phyloP scores from a whole-genome alignment of 2,888 invertebrate species.

The Eustalomyia histrio region DNA sequence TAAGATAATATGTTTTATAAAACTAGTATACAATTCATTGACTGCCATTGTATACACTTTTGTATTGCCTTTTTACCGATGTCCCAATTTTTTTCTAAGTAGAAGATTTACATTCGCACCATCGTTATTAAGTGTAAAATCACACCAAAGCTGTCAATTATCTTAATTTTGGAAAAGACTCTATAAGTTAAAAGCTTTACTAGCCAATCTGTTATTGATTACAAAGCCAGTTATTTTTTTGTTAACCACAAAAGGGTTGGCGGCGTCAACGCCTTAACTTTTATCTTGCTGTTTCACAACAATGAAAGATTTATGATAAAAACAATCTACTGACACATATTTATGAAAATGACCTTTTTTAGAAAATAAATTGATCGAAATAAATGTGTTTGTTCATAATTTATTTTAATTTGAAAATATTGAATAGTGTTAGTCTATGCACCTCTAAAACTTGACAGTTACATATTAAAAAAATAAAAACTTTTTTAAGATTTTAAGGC shows the following conservation, averaged over 20 bases:
- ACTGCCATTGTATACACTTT: slow-evolving; percentile 12
- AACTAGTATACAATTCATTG: slow-evolving; percentile 9
- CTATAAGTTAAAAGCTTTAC: slow-evolving; percentile 3
- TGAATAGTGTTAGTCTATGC: neutral
- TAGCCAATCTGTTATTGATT: neutral
- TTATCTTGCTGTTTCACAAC: neutral
- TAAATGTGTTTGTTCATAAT: neutral
- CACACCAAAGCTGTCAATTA: slow-evolving; percentile 58
- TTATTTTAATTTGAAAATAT: neutral
- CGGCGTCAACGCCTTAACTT: slow-evolving; percentile 9
- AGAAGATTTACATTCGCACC: slow-evolving; percentile 53
- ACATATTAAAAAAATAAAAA: too few species aligned
- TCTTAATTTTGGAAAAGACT: neutral
- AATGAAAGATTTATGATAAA: slow-evolving; percentile 11
- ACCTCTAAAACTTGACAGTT: neutral
- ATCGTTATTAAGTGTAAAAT: slow-evolving; percentile 54
- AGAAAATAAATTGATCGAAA: neutral
- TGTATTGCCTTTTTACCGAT: slow-evolving; percentile 23
- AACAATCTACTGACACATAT: slow-evolving; percentile 8
- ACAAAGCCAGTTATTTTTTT: neutral
- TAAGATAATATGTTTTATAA: slow-evolving; percentile 35
- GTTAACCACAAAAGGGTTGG: slow-evolving; percentile 3
- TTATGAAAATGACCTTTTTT: slow-evolving; percentile 7
- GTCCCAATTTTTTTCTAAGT: neutral
- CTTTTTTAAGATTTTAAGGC: too few species aligned